These are phyloP conservation scores for Conops quadrifasciatus DNA, from an alignment of 2,888 invertebrate genomes.

Conservation along the genomic window DNA sequence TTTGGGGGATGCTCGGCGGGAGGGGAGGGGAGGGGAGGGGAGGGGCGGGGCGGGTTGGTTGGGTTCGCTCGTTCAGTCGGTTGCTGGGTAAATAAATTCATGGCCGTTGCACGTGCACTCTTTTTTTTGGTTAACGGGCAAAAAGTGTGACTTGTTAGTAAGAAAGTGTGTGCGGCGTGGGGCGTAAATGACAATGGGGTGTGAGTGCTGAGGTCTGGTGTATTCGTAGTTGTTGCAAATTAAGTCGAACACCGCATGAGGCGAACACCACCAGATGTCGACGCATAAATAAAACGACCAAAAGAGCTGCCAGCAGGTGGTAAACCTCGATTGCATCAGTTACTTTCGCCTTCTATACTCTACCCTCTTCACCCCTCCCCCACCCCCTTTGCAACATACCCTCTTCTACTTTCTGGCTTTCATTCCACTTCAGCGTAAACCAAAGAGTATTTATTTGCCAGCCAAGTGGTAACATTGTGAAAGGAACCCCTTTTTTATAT, in stretches of 20 bases:
- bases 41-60: too few species aligned
- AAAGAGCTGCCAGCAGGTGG: constrained; percentile 27
- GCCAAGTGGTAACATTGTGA: constrained; percentile 3
- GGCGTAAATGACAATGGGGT: background rate
- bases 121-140: constrained; percentile 10
- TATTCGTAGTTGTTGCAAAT: constrained; percentile 24
- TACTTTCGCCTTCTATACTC: background rate
- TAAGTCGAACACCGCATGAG: constrained; percentile 37
- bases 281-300: constrained; percentile 18
- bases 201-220: background rate
- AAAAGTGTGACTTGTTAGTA: background rate
- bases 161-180: background rate
- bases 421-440: too few species aligned
- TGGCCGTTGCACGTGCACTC: constrained; percentile 34
- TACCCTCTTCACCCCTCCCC: background rate
- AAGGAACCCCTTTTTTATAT: too few species aligned
- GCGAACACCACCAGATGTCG: constrained; percentile 3
- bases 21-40: too few species aligned
- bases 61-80: too few species aligned
- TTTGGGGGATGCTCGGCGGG: constrained; percentile 4
- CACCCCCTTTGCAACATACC: background rate
- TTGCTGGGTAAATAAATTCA: constrained; percentile 30
- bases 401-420: background rate
- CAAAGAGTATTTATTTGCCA: background rate
- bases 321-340: background rate